These are phyloP conservation scores for Parazoanthus swiftii DNA, from an alignment of 92 coral and sea anemone genomes.

Conservation along the genomic window DNA sequence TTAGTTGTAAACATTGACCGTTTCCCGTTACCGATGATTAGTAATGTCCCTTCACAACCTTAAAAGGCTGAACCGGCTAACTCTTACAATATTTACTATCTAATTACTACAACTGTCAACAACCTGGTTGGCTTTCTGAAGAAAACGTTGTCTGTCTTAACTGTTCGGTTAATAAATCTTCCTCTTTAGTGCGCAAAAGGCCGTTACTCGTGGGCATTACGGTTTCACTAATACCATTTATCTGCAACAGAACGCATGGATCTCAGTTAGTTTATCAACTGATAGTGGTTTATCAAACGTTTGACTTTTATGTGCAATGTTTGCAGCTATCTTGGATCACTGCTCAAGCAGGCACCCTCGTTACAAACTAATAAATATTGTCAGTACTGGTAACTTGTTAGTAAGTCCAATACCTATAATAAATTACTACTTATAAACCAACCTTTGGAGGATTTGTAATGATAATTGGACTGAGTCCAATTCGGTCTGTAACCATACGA, in stretches of 20 bases:
- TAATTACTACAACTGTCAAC: slow-evolving; percentile 45
- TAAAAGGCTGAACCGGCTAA: background rate
- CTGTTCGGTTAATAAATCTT: slow-evolving; percentile 71
- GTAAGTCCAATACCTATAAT: too few relatives aligned
- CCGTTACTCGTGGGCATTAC: slow-evolving; percentile 47
- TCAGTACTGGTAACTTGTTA: too few relatives aligned
- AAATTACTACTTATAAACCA: too few relatives aligned
- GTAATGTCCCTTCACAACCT: background rate
- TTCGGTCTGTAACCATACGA: too few relatives aligned
- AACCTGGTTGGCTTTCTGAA: slow-evolving; percentile 54
- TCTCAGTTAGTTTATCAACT: background rate
- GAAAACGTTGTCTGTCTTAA: slow-evolving; percentile 59
- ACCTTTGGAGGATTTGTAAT: too few relatives aligned
- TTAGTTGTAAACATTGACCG: too few relatives aligned
- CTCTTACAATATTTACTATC: background rate
- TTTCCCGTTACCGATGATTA: too few relatives aligned
- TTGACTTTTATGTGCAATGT: background rate
- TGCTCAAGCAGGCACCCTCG: too few relatives aligned
- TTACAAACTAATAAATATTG: too few relatives aligned
- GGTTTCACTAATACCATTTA: slow-evolving; percentile 47
- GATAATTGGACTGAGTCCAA: too few relatives aligned
- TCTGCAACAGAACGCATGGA: slow-evolving; percentile 29
- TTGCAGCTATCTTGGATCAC: too few relatives aligned
- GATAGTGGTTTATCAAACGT: background rate
- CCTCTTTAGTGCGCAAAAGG: slow-evolving; percentile 67